These are phyloP conservation scores for Ooceraea biroi DNA, from an alignment of 1,140 invertebrate species.

Conservation along the genomic window DNA sequence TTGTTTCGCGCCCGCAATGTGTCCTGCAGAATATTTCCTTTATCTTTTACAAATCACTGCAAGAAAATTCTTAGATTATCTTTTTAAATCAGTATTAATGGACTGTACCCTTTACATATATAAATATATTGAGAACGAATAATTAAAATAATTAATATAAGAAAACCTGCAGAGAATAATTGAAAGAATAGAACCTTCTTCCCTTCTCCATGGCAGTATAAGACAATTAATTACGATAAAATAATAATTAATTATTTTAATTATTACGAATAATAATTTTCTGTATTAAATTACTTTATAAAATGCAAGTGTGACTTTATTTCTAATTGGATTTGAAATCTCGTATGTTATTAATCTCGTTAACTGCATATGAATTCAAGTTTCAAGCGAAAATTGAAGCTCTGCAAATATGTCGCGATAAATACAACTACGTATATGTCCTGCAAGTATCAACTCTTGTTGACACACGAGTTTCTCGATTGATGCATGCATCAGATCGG, in stretches of 20 bases:
- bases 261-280: no score
- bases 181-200: no score
- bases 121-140: neutral
- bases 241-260: no score
- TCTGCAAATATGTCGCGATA: neutral
- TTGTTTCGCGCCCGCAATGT: no score
- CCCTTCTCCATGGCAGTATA: neutral
- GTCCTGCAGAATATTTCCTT: neutral
- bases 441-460: constrained; percentile 5
- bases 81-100: neutral
- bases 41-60: neutral
- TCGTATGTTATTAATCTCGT: no score
- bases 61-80: neutral
- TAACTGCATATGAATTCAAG: neutral
- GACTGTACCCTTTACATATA: neutral
- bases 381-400: constrained; percentile 8
- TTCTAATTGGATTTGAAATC: neutral
- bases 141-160: constrained; percentile 20
- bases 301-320: constrained; percentile 8
- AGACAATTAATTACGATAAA: neutral
- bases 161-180: neutral
- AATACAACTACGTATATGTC: neutral
- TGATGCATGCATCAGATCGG: constrained; percentile 42
- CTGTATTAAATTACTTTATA: neutral
- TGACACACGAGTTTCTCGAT: constrained; percentile 47